Conservation (phyloP, 2,113 vertebrate species). For the Hiodon alosoides region DNA sequence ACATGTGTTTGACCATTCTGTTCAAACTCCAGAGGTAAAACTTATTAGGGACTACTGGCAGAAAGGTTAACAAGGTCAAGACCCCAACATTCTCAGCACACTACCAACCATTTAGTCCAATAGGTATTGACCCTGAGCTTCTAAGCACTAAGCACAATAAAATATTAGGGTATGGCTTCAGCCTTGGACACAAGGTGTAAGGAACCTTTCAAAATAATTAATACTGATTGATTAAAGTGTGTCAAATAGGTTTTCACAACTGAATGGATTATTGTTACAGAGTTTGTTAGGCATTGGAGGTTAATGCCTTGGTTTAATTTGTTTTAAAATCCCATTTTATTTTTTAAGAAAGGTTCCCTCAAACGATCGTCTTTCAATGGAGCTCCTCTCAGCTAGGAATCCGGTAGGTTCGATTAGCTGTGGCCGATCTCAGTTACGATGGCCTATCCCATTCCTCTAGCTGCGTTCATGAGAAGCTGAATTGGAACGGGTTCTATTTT, state of each 20-base stretch:
- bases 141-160: constrained; percentile 25
- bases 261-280: too few relatives aligned
- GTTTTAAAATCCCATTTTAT: too few relatives aligned
- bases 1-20: constrained; percentile 76
- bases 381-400: too few relatives aligned
- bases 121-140: constrained; percentile 32
- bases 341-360: too few relatives aligned
- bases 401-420: neutral
- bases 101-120: constrained; percentile 35
- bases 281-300: too few relatives aligned
- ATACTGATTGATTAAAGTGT: too few relatives aligned
- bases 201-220: neutral
- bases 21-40: constrained; percentile 60
- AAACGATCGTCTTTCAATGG: too few relatives aligned
- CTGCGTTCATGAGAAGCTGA: too few relatives aligned
- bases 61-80: constrained; percentile 57
- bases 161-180: constrained; percentile 7
- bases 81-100: constrained; percentile 49
- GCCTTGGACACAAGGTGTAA: neutral
- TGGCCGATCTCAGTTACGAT: constrained; percentile 7
- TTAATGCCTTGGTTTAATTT: too few relatives aligned
- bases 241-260: too few relatives aligned
- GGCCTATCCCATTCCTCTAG: neutral
- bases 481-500: neutral
- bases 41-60: constrained; percentile 61